These are phyloP conservation scores for Sussaba pulchella DNA, from an alignment of 2,888 invertebrate genomes.

Conservation along the genomic window DNA sequence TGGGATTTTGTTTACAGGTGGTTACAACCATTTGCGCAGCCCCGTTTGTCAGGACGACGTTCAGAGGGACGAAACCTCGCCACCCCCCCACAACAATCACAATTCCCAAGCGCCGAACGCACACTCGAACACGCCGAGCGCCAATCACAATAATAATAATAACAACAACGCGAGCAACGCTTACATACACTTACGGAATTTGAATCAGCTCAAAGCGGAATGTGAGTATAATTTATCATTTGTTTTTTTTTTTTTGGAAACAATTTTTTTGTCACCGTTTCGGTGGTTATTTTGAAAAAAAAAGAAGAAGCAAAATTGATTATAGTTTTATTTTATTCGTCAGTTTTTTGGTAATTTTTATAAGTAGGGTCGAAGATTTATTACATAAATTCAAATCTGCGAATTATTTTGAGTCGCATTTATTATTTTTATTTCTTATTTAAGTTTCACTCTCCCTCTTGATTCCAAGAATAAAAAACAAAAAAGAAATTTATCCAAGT, in stretches of 20 bases:
- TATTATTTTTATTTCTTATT: no score
- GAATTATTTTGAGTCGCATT: no score
- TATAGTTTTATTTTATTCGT: no score
- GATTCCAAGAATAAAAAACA: no score
- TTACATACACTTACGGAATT: slow-evolving; percentile 81
- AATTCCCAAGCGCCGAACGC: slow-evolving; percentile 80
- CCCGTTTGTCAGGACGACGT: slow-evolving; percentile 84
- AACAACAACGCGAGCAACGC: slow-evolving; percentile 80
- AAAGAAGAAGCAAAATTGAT: no score
- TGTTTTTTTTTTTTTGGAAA: slow-evolving; percentile 20
- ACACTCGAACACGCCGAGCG: slow-evolving; percentile 81
- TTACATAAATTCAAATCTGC: no score
- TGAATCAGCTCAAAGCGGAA: slow-evolving; percentile 83
- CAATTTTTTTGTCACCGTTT: no score
- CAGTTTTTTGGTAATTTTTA: no score
- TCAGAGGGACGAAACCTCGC: slow-evolving; percentile 83
- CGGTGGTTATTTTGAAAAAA: no score
- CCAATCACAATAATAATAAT: slow-evolving; percentile 78
- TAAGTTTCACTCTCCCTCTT: no score
- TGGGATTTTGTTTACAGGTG: slow-evolving; percentile 83
- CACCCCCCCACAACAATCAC: slow-evolving; percentile 80
- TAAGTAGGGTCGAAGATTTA: no score
- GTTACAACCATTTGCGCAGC: slow-evolving; percentile 86
- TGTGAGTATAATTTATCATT: slow-evolving; percentile 74
- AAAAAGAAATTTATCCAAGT: no score